Percentiles rank a stretch among this genome's conserved stretches.
Conservation (phyloP, 2,888 invertebrate species). For the Eupithecia subfuscata region DNA sequence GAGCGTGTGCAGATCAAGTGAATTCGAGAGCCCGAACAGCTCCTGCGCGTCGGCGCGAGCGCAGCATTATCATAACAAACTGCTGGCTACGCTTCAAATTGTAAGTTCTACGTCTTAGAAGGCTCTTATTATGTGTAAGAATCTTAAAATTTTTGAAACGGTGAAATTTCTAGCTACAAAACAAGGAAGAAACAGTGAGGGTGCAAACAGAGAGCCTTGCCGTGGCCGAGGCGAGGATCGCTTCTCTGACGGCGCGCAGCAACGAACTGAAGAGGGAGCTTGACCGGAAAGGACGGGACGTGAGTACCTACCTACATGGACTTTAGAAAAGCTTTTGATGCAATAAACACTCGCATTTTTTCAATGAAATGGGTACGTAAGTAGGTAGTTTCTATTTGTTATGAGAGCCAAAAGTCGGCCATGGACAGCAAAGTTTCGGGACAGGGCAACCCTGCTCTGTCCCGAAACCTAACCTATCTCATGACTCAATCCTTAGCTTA, state of each 20-base stretch:
- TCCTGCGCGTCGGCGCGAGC: constrained; percentile 56
- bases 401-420: not conserved
- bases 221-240: constrained; percentile 69
- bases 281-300: not conserved
- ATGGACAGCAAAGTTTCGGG: not conserved
- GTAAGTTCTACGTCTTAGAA: constrained; percentile 51
- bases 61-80: constrained; percentile 62
- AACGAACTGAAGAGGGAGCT: constrained; percentile 43
- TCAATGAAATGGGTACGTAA: not conserved
- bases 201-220: constrained; percentile 70
- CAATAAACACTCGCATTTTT: not conserved
- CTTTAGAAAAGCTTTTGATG: not conserved
- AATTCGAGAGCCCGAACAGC: constrained; percentile 50
- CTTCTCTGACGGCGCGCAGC: constrained; percentile 54
- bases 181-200: constrained; percentile 73
- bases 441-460: too few relatives aligned
- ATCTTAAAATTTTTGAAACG: not conserved
- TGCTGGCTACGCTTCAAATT: constrained; percentile 66
- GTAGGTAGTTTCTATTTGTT: not conserved
- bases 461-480: too few relatives aligned
- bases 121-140: constrained; percentile 51
- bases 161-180: constrained; percentile 59
- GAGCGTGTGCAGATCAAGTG: constrained; percentile 55
- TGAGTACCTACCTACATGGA: not conserved
- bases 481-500: not conserved